Conservation (phyloP, 2,113 vertebrate species). For the Mastomys natalensis region DNA sequence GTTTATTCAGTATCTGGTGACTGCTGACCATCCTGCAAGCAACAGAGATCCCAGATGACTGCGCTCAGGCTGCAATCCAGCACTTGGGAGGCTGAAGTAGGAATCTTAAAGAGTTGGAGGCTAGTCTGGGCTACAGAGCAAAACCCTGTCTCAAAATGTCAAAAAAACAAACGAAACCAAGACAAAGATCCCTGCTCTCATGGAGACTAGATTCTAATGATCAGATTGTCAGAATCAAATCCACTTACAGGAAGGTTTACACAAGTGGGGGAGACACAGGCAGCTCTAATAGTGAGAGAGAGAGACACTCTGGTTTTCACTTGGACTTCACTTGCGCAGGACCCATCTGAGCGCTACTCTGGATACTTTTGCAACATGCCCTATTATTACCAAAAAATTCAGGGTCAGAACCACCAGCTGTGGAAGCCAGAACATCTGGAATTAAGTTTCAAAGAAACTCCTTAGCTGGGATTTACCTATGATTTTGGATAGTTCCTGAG, state of each 20-base stretch:
- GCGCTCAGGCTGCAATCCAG: neutral
- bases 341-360: neutral
- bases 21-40: neutral
- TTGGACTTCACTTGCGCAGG: neutral
- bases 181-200: neutral
- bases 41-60: neutral
- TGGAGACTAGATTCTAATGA: neutral
- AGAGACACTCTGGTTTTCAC: neutral
- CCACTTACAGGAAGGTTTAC: neutral
- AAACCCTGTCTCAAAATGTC: neutral
- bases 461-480: neutral
- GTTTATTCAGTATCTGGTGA: slow-evolving; percentile 13
- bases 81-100: neutral
- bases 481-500: neutral
- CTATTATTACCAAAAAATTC: neutral
- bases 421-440: neutral
- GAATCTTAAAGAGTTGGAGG: neutral
- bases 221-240: neutral
- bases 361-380: slow-evolving; percentile 3
- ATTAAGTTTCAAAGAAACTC: slow-evolving; percentile 34
- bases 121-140: neutral
- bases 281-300: neutral
- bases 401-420: neutral
- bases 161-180: neutral
- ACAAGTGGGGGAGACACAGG: neutral